Conservation (phyloP, 2,888 invertebrate genomes). For the Pycnomerus fuliginosus region DNA sequence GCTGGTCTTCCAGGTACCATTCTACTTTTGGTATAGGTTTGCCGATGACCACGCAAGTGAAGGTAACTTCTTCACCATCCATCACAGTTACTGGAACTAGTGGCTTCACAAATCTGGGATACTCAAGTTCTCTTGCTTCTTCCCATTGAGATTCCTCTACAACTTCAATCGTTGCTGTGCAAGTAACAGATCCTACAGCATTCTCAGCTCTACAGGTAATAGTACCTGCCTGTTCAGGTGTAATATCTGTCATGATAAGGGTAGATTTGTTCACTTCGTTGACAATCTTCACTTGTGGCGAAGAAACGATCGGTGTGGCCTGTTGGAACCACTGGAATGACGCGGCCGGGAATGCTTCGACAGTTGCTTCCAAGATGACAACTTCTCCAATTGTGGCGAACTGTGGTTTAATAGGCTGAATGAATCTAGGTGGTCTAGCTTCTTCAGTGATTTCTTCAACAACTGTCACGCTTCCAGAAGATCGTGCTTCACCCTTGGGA, state of each 20-base stretch:
- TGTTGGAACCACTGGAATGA: slow-evolving; percentile 88
- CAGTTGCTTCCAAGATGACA: slow-evolving; percentile 74
- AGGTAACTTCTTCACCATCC: slow-evolving; percentile 83
- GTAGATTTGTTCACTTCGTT: slow-evolving; percentile 78
- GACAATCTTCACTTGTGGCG: slow-evolving; percentile 69
- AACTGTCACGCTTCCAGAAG: slow-evolving; percentile 81
- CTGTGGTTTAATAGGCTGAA: slow-evolving; percentile 69
- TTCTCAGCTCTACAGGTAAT: slow-evolving; percentile 90
- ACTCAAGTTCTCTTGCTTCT: slow-evolving; percentile 61
- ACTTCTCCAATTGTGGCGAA: slow-evolving; percentile 72
- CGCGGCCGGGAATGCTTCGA: slow-evolving; percentile 74
- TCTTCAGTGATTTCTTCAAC: slow-evolving; percentile 56
- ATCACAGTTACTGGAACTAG: slow-evolving; percentile 76
- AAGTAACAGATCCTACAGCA: slow-evolving; percentile 85
- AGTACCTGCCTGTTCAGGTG: slow-evolving; percentile 68
- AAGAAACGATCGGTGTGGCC: slow-evolving; percentile 68
- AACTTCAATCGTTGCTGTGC: slow-evolving; percentile 71
- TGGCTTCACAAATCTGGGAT: slow-evolving; percentile 76
- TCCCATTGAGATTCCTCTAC: slow-evolving; percentile 60
- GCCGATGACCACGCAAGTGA: slow-evolving; percentile 73
- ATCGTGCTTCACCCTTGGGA: slow-evolving; percentile 73
- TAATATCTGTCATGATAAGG: slow-evolving; percentile 71
- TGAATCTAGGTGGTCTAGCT: slow-evolving; percentile 70
- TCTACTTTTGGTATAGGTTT: slow-evolving; percentile 76
- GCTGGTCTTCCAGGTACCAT: slow-evolving; percentile 76